Evolutionary conservation across 2,888 invertebrate genomes (phyloP).

Genomic region (Orthosia gracilis): DNA sequence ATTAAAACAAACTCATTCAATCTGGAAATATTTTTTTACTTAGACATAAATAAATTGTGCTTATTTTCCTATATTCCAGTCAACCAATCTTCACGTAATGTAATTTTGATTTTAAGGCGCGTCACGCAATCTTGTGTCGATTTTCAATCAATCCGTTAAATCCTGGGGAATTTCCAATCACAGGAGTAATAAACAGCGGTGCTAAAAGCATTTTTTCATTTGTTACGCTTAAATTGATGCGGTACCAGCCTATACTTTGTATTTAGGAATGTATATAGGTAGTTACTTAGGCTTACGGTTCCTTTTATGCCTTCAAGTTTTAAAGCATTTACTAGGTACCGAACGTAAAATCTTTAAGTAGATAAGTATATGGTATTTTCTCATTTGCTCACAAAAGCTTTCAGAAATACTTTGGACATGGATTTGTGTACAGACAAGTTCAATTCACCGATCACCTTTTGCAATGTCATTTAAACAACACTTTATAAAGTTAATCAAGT

Average conservation of each 20-base stretch:
- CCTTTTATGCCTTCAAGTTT: conserved; percentile 18
- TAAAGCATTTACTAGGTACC: not conserved
- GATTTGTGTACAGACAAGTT: not conserved
- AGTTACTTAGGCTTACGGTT: conserved; percentile 3
- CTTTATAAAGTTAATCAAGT: not conserved
- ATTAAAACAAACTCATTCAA: not conserved
- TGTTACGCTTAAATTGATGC: conserved; percentile 67
- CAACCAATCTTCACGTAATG: conserved; percentile 17
- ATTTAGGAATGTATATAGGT: not conserved
- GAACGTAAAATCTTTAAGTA: not conserved
- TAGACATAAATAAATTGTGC: not conserved
- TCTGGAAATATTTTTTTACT: not conserved
- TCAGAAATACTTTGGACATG: too few species aligned
- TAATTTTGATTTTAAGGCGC: conserved; percentile 45
- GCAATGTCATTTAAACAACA: conserved; percentile 4
- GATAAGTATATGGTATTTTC: too few species aligned
- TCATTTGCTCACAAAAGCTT: too few species aligned
- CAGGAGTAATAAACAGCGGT: conserved; percentile 63
- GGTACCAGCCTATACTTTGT: conserved; percentile 32
- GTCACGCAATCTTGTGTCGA: conserved; percentile 51
- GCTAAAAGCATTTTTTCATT: conserved; percentile 74
- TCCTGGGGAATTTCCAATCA: conserved; percentile 64
- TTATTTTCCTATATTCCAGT: conserved; percentile 4
- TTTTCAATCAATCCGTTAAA: conserved; percentile 66
- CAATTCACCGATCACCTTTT: not conserved